Conservation (phyloP, 2,113 vertebrate species). For the Hippocampus barbouri region DNA sequence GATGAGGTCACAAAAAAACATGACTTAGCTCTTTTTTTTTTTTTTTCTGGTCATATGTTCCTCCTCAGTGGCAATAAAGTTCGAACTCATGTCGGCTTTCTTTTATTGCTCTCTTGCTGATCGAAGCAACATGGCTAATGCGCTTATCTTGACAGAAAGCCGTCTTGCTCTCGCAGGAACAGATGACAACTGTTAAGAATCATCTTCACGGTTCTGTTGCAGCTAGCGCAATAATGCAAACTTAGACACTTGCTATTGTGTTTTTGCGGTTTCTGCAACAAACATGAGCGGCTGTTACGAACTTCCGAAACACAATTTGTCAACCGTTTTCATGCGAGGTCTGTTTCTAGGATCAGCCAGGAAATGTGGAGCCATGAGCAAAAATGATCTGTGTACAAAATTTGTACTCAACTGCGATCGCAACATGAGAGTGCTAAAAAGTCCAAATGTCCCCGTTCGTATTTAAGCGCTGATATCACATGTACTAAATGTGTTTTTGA, state of each 20-base stretch:
- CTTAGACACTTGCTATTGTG: background rate
- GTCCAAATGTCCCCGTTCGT: background rate
- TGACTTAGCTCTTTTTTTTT: background rate
- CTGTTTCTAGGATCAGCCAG: too few relatives aligned
- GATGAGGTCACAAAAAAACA: conserved; percentile 3
- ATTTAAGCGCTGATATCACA: background rate
- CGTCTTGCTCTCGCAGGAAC: background rate
- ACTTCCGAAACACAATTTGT: too few relatives aligned
- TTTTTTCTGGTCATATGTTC: background rate
- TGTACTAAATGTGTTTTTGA: background rate
- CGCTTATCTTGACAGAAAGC: background rate
- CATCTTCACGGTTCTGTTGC: background rate
- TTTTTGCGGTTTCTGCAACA: background rate
- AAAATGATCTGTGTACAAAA: too few relatives aligned
- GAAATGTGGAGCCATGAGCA: too few relatives aligned
- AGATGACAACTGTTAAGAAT: background rate
- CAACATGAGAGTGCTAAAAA: background rate
- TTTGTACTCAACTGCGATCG: background rate
- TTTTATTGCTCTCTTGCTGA: background rate
- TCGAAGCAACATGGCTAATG: background rate
- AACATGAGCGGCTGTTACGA: too few relatives aligned
- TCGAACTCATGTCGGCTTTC: background rate
- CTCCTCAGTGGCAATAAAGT: background rate
- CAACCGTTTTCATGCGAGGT: too few relatives aligned
- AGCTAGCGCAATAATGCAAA: background rate